Evolutionary conservation across 2,113 vertebrate genomes (phyloP).

Genomic region (Toxostoma redivivum): DNA sequence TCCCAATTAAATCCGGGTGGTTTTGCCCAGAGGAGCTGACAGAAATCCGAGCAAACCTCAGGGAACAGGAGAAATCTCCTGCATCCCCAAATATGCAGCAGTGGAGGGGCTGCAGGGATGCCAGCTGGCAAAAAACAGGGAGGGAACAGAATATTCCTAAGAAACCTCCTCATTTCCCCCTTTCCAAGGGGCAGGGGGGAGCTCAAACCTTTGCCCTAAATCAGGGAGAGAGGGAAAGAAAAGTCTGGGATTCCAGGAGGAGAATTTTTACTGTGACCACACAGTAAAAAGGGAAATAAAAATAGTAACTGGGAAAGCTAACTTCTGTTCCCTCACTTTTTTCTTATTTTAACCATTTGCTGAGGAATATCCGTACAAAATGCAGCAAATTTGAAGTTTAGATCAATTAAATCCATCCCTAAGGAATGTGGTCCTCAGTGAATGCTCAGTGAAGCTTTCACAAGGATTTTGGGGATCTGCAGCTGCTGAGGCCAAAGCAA

Average conservation of each 20-base stretch:
- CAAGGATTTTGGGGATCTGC: neutral
- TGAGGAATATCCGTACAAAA: neutral
- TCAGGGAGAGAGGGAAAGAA: neutral
- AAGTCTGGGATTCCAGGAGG: neutral
- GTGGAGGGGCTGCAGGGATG: neutral
- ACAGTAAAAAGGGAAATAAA: slow-evolving; percentile 1
- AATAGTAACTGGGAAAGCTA: neutral
- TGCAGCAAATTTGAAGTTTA: fast-evolving
- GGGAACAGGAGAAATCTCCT: slow-evolving; percentile 1
- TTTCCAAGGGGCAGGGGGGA: neutral
- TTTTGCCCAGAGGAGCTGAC: neutral
- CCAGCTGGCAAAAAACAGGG: slow-evolving; percentile 12
- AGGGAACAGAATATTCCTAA: neutral
- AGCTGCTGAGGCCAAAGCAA: neutral
- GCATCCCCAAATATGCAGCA: neutral
- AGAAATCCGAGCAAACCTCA: slow-evolving; percentile 17
- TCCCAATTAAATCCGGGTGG: neutral
- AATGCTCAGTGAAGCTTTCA: fast-evolving
- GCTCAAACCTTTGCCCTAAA: slow-evolving; percentile 7
- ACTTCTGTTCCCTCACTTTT: neutral
- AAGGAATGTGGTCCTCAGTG: neutral
- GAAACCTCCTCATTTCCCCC: slow-evolving; percentile 2
- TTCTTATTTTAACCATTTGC: neutral
- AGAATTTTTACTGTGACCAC: neutral
- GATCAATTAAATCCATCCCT: neutral